phyloP scores from a whole-genome alignment of 1,140 invertebrate species.

The Melanaphis sacchari region DNA sequence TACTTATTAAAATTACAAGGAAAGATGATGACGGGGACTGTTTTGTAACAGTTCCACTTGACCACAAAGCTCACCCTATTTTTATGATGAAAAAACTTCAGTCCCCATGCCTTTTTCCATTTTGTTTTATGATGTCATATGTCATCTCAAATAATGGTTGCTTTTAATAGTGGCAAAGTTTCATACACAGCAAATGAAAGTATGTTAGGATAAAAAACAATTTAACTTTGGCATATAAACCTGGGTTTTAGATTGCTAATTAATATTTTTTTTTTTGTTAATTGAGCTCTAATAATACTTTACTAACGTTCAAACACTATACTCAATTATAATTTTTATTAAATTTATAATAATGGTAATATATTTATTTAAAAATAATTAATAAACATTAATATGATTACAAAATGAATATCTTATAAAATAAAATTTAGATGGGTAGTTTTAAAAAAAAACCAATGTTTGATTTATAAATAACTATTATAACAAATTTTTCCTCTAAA shows the following conservation, averaged over 20 bases:
- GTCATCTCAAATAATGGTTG: neutral
- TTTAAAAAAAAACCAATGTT: no score
- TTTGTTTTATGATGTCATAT: neutral
- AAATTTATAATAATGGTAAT: no score
- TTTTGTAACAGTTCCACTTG: constrained; percentile 49
- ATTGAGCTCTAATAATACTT: neutral
- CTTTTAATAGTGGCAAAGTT: neutral
- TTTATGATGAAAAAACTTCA: constrained; percentile 40
- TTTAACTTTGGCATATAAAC: neutral
- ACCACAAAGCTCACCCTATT: constrained; percentile 34
- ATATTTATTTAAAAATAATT: no score
- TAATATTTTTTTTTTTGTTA: no score
- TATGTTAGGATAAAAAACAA: neutral
- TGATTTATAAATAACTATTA: no score
- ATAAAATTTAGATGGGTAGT: no score
- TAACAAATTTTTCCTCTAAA: no score
- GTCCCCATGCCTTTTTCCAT: neutral
- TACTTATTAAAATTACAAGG: constrained; percentile 45
- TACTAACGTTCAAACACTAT: neutral
- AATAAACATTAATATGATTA: no score
- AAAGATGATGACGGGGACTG: constrained; percentile 22
- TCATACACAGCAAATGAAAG: neutral
- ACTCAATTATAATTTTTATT: neutral
- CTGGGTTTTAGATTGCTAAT: neutral
- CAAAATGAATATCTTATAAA: no score